Conservation (phyloP, 2,888 invertebrate genomes). For the Ferrisia virgata region DNA sequence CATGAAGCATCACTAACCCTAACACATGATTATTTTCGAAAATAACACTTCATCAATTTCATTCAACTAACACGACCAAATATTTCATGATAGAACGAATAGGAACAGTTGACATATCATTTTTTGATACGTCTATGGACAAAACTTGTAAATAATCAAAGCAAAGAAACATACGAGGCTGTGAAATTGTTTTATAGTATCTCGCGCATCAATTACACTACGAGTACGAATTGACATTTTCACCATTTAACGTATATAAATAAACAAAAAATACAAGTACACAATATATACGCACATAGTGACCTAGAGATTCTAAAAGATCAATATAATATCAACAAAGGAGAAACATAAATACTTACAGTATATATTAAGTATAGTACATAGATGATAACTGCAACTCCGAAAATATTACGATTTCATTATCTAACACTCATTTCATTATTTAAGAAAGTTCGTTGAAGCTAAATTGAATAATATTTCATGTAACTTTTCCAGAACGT, state of each 20-base stretch:
- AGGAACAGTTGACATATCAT: background rate
- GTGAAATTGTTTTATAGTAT: background rate
- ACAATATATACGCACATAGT: conserved; percentile 36
- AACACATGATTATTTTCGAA: background rate
- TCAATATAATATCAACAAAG: conserved; percentile 42
- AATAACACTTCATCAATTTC: background rate
- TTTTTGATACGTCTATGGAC: background rate
- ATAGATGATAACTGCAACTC: background rate
- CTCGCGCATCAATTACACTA: background rate
- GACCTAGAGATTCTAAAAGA: conserved; percentile 43
- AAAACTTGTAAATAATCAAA: background rate
- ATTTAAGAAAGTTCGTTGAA: background rate
- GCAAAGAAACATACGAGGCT: background rate
- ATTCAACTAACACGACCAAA: background rate
- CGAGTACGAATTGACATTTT: background rate
- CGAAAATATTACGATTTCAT: background rate
- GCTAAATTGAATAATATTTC: background rate
- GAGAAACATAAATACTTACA: conserved; percentile 3
- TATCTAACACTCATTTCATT: background rate
- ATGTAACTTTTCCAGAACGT: background rate
- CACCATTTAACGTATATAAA: background rate
- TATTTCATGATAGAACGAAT: background rate
- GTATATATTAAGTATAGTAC: background rate
- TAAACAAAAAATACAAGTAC: background rate
- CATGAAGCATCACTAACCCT: background rate